Evolutionary conservation across 2,113 vertebrate genomes (phyloP).

Genomic region (Paradisaea rubra): DNA sequence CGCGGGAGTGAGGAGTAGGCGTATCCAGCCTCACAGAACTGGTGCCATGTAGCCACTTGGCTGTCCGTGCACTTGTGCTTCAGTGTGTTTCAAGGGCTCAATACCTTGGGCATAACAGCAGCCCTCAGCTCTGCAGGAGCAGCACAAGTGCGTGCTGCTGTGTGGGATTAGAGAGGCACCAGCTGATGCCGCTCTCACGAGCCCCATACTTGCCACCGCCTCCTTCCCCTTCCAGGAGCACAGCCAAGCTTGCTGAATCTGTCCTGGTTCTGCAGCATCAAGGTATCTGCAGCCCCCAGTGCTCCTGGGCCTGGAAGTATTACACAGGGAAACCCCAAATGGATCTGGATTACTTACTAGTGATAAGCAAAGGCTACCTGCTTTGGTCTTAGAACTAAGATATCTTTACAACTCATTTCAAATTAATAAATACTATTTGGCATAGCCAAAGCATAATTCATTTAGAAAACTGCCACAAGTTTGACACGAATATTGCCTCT

Average conservation of each 20-base stretch:
- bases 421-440: not conserved
- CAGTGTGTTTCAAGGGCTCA: not conserved
- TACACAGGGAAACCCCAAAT: not conserved
- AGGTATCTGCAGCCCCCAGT: not conserved
- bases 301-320: not conserved
- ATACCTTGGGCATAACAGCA: not conserved
- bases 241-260: not conserved
- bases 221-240: not conserved
- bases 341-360: not conserved
- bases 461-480: not conserved
- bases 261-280: not conserved
- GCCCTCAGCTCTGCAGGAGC: not conserved
- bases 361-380: not conserved
- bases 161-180: not conserved
- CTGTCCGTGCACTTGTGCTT: not conserved
- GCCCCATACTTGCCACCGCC: not conserved
- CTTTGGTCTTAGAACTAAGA: not conserved
- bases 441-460: not conserved
- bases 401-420: not conserved
- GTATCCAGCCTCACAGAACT: not conserved
- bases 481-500: not conserved
- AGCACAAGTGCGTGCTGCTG: accelerated
- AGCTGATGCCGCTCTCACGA: not conserved
- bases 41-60: not conserved
- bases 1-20: not conserved